phyloP scores from a whole-genome alignment of 2,113 vertebrate species.

The Aptenodytes patagonicus region DNA sequence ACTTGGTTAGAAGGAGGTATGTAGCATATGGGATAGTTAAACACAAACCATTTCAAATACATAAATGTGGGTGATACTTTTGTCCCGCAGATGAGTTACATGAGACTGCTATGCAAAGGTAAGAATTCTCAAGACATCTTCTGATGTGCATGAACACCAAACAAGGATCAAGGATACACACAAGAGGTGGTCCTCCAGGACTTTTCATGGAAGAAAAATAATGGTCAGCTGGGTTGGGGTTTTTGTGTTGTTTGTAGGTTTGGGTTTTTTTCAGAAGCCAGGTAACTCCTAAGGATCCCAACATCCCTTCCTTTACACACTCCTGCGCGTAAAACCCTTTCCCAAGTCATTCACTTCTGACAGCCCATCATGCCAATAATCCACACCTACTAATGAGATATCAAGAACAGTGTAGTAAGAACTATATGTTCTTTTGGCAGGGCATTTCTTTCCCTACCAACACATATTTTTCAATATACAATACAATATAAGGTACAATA shows the following conservation, averaged over 20 bases:
- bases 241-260: background rate
- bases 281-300: background rate
- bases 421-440: background rate
- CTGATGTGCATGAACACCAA: background rate
- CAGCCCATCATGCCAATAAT: background rate
- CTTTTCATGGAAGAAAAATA: background rate
- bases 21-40: background rate
- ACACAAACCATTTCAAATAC: background rate
- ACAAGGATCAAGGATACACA: background rate
- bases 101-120: background rate
- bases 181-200: background rate
- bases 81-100: background rate
- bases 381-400: background rate
- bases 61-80: background rate
- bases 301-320: background rate
- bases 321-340: background rate
- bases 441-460: background rate
- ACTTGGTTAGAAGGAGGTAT: background rate
- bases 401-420: background rate
- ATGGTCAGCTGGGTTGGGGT: background rate
- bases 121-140: background rate
- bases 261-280: background rate
- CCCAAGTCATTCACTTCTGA: background rate
- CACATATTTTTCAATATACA: conserved; percentile 13
- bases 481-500: background rate